Conservation (phyloP, 1,140 invertebrate genomes). For the Lithobius niger region DNA sequence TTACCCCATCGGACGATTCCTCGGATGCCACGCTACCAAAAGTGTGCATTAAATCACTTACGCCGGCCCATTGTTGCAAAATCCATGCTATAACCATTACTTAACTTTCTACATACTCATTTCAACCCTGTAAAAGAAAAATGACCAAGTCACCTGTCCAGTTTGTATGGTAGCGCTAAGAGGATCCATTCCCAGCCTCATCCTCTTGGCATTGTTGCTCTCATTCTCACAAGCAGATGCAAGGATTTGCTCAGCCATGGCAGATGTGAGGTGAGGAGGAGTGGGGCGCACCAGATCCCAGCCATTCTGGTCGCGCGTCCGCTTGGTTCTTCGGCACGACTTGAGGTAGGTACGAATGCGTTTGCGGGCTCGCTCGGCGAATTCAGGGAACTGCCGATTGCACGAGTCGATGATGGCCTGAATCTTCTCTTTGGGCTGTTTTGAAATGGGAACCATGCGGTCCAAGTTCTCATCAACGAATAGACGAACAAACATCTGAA, state of each 20-base stretch:
- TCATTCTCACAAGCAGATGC: slow-evolving; percentile 93
- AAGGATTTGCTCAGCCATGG: slow-evolving; percentile 88
- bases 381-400: slow-evolving; percentile 91
- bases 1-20: no score
- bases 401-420: slow-evolving; percentile 95
- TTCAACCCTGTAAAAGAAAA: no score
- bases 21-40: no score
- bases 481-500: slow-evolving; percentile 90
- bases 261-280: slow-evolving; percentile 87
- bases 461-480: slow-evolving; percentile 96
- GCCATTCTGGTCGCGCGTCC: slow-evolving; percentile 56
- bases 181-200: slow-evolving; percentile 86
- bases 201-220: slow-evolving; percentile 88
- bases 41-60: no score
- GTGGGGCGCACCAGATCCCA: slow-evolving; percentile 74
- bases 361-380: slow-evolving; percentile 83
- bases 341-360: slow-evolving; percentile 90
- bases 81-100: no score
- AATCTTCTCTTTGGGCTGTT: slow-evolving; percentile 95
- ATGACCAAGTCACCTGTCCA: neutral
- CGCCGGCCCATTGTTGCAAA: no score
- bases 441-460: slow-evolving; percentile 89
- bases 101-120: no score
- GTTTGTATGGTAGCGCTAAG: slow-evolving; percentile 48
- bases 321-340: slow-evolving; percentile 84